phyloP scores from a whole-genome alignment of 1,140 invertebrate genomes.

The Daktulosphaira vitifoliae region DNA sequence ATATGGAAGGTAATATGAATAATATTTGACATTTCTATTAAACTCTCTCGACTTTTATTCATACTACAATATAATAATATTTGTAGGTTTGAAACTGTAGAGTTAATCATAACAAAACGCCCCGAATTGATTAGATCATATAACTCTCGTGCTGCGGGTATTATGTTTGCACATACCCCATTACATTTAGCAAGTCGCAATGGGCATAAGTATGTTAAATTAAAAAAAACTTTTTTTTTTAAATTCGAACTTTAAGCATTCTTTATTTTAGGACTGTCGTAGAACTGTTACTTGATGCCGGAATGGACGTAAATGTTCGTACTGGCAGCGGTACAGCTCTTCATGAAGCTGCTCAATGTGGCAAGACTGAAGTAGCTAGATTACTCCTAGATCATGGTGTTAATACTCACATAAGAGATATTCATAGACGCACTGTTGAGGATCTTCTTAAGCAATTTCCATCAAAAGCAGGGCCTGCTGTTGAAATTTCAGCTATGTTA shows the following conservation, averaged over 20 bases:
- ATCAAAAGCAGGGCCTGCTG: conserved; percentile 69
- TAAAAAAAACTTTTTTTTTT: not conserved
- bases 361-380: conserved; percentile 82
- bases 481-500: conserved; percentile 38
- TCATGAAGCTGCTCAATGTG: conserved; percentile 89
- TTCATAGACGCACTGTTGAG: conserved; percentile 71
- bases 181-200: conserved; percentile 88
- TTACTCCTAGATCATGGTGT: conserved; percentile 73
- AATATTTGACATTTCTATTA: too few species aligned
- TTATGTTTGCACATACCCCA: conserved; percentile 71
- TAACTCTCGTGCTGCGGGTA: conserved; percentile 45
- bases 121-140: conserved; percentile 66
- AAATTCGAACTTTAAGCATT: not conserved
- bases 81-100: conserved; percentile 74
- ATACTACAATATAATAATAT: not conserved
- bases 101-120: conserved; percentile 70
- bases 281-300: conserved; percentile 67
- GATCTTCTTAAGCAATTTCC: conserved; percentile 81
- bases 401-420: conserved; percentile 68
- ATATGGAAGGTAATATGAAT: conserved; percentile 74
- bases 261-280: conserved; percentile 66
- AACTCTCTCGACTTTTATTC: not conserved
- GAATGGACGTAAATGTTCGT: conserved; percentile 80
- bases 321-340: conserved; percentile 83
- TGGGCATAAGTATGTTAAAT: conserved; percentile 62